A percentile compares a stretch with the other conserved stretches of the same genome.
phyloP scores from a whole-genome alignment of 1,140 invertebrate species.

The Thalassaphorura encarpata region DNA sequence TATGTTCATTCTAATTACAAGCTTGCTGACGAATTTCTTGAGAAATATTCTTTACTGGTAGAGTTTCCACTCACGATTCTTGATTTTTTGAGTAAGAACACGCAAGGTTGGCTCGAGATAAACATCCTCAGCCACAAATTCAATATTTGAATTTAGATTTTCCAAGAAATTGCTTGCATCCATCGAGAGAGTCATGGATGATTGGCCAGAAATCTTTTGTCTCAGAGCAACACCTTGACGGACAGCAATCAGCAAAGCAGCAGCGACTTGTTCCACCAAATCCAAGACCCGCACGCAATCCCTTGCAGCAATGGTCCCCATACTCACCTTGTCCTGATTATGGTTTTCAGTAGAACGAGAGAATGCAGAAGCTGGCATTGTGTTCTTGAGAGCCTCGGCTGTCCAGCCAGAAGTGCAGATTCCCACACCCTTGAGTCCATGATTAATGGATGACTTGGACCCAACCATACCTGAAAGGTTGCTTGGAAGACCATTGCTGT shows the following conservation, averaged over 20 bases:
- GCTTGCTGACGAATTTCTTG: no score
- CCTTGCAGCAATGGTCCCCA: slow-evolving; percentile 8
- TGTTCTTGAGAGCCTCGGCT: slow-evolving; percentile 7
- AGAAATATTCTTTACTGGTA: no score
- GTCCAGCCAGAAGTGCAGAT: slow-evolving; percentile 7
- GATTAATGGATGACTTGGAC: background rate
- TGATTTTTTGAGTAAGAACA: no score
- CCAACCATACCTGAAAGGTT: slow-evolving; percentile 2
- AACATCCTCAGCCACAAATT: background rate
- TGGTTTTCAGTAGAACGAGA: slow-evolving; percentile 11
- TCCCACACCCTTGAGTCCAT: slow-evolving; percentile 5
- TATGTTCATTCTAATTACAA: no score
- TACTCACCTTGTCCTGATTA: slow-evolving; percentile 15
- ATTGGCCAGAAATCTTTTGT: background rate
- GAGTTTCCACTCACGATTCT: no score
- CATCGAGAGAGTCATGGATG: background rate
- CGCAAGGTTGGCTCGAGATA: background rate
- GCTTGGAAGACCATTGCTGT: slow-evolving; percentile 10
- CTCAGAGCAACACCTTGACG: background rate
- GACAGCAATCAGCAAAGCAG: background rate
- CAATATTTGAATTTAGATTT: background rate
- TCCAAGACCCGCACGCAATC: slow-evolving; percentile 9
- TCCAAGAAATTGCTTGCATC: background rate
- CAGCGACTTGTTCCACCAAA: slow-evolving; percentile 8
- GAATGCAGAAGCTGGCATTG: slow-evolving; percentile 8